A percentile compares a stretch with the other conserved stretches of the same genome.
phyloP scores from a whole-genome alignment of 2,797 vertebrate species.

The Tarsius wallacei region DNA sequence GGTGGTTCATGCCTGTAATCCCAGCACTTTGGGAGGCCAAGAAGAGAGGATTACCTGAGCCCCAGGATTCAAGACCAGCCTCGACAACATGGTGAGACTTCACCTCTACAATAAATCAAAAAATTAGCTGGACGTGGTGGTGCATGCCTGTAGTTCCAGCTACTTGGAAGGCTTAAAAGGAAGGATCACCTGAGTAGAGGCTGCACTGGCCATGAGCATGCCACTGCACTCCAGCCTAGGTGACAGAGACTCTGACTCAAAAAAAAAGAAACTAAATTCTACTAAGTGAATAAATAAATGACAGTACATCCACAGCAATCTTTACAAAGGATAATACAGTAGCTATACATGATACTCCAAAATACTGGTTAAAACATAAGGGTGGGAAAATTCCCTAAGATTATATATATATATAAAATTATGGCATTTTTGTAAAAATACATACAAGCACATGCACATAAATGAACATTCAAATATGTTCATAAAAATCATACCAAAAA shows the following conservation, averaged over 20 bases:
- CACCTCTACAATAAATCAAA: no score
- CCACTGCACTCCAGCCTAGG: no score
- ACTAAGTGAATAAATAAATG: background rate
- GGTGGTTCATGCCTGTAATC: no score
- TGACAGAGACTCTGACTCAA: background rate
- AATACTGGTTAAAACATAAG: background rate
- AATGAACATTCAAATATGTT: background rate
- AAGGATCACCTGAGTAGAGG: no score
- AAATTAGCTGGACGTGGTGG: no score
- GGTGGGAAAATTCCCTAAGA: background rate
- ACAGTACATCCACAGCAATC: background rate
- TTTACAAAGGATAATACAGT: conserved; percentile 18
- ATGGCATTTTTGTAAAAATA: background rate
- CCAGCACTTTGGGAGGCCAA: no score
- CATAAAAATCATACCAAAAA: background rate
- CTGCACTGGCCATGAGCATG: no score
- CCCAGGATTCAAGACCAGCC: no score
- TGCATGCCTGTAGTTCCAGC: no score
- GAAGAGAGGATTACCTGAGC: no score
- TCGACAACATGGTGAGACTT: no score
- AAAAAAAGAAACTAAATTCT: conserved; percentile 35
- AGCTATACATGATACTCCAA: background rate
- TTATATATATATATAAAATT: background rate
- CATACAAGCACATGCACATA: background rate
- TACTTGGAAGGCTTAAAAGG: no score